Base-by-base conservation (phyloP, 2,113 vertebrate species). In the Rissa tridactyla region DNA sequence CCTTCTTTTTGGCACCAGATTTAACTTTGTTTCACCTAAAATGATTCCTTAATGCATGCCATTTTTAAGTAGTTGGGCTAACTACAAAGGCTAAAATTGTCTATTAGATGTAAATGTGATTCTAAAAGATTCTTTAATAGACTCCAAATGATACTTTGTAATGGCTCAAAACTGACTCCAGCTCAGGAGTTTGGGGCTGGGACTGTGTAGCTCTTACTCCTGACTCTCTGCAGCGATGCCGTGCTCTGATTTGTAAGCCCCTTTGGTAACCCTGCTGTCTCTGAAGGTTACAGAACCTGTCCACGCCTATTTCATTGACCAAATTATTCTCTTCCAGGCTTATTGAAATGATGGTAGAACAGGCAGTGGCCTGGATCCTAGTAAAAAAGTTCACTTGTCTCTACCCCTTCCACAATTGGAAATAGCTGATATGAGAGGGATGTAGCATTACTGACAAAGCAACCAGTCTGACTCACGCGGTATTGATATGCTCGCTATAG, bases 101-200 rank as follows among this genome's bases (percentile, higher is more conserved):
- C 21, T 85, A 96, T 96, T 86, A 90, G 92, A 82, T 89, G 87
- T 86, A 95, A 96, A 97, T 95, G 89, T 72, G 88, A 93, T 78
- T 96, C 20, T 83, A 92, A 96, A 94, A 96, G 55, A 79, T 75
- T 94, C 81, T 94, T 97, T 97, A 97, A 97, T 97, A 96, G 97
- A 96, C 90, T 88, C 21, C 16, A 88, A 94, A 80, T 90, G 90
- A 34, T 89, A 75, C 60, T 86, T 91, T 72, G 54, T 69, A n/a
- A 88, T 92, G 87, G 87, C 32, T 86, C 73, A 51, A 85, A 90
- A 70, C 25, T 30, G 46, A 40, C 58, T 87, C 68, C 82, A 80
- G 40, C 79, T 80, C 27, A 6, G 49, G 54, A 82, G 15, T 86
- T 17, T 40, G 47, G 65, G 79, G 16, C 42, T 92, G 90, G n/a